Conservation (phyloP, 2,113 vertebrate species). For the Sisor rabdophorus region DNA sequence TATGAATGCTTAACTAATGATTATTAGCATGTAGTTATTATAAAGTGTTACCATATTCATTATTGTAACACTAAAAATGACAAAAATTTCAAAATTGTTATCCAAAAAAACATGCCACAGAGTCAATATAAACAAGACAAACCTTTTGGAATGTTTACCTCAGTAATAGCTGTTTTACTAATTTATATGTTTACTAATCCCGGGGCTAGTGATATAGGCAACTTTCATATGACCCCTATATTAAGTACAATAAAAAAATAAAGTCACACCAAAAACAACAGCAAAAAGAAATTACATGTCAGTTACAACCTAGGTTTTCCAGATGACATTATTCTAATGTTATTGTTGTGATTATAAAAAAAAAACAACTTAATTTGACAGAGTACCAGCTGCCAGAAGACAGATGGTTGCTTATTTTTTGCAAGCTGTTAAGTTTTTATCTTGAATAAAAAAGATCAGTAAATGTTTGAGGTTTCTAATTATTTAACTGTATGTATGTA, state of each 20-base stretch:
- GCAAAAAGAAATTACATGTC: no score
- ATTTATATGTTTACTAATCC: no score
- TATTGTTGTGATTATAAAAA: not conserved
- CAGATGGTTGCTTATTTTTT: not conserved
- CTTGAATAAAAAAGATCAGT: not conserved
- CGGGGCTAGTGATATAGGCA: not conserved
- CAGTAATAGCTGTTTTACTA: not conserved
- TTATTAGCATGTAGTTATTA: no score
- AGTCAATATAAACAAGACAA: not conserved
- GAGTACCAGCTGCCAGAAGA: not conserved
- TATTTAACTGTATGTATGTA: not conserved
- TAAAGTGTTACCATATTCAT: no score
- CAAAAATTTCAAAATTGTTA: not conserved
- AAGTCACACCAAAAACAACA: not conserved
- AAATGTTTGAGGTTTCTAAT: not conserved
- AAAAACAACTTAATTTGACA: not conserved
- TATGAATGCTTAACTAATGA: no score
- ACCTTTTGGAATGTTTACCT: not conserved
- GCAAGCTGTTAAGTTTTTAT: not conserved
- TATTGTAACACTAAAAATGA: not conserved
- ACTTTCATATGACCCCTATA: not conserved
- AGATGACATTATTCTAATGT: not conserved
- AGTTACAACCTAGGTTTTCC: no score
- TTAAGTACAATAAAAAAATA: not conserved
- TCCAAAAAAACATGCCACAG: not conserved